Base-by-base conservation (phyloP, 1,140 invertebrate species). In the Phenacoccus solenopsis region DNA sequence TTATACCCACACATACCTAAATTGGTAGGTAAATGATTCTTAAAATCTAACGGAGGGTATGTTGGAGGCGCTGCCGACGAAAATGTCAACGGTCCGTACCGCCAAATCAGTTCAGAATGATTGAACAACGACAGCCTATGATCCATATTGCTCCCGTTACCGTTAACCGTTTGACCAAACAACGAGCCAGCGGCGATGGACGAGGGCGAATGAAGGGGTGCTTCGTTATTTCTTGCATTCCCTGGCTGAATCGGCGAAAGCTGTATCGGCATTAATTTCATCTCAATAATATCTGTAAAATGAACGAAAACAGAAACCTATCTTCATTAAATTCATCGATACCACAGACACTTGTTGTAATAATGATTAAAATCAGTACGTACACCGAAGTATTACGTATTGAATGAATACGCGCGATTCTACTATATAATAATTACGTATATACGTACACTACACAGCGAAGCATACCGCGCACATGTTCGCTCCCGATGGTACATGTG, bases 21-120 rank as follows among this genome's bases (percentile, higher is more conserved):
- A 73, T 84, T 86, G 5, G 85, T 83, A 7, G 91, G 91, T 70
- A 94, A 80, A 76, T 93, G 90, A 27, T 88, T 89, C 78, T 93
- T 93, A 74, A 92, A 88, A 76, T 94, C 91, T 56, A 90, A 90
- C 80, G 16, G 88, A 86, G 70, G 84, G 86, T 16, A 80, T 79
- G 69, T 84, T 83, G 32, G 83, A 81, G 21, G 79, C 79, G 70
- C 72, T 1, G 59, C 59, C 25, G 59, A 64, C 4, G 59, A 64
- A 64, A 64, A 64, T 10, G 59, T 64, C 59, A 64, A 64, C 59
- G 59, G 59, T 64, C 59, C 59, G 59, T 64, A 64, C 25, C 59
- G 59, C 59, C 59, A 64, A 25, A 64, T 64, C 59, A 64, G 59
- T 64, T 64, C 59, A 22, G 59, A 25, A 27, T 24, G 59, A 64